Percentiles rank a stretch among this genome's conserved stretches.
These are phyloP conservation scores for Peromyscus aztecus DNA, from an alignment of 2,797 vertebrate genomes.

Conservation along the genomic window DNA sequence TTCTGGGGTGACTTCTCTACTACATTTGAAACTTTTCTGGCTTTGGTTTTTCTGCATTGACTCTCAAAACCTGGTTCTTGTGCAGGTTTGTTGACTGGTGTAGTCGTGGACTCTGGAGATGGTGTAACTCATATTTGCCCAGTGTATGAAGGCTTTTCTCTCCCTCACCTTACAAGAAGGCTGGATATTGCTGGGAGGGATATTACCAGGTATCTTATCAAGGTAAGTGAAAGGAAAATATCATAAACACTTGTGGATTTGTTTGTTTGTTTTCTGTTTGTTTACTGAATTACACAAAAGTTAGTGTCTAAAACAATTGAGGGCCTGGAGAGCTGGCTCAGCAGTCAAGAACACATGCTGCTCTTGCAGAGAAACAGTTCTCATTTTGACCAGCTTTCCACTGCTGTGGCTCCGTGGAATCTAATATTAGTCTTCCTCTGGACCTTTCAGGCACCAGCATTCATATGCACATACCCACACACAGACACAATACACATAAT, in stretches of 20 bases:
- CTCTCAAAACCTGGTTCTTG: conserved; percentile 30
- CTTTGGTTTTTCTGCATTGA: conserved; percentile 47
- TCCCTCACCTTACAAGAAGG: conserved; percentile 94
- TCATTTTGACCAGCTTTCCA: not conserved
- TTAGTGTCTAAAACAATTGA: not conserved
- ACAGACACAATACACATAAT: not conserved
- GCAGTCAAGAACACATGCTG: not conserved
- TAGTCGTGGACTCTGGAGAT: conserved; percentile 95
- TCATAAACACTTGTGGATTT: not conserved
- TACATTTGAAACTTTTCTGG: not conserved
- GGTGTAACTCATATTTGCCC: conserved; percentile 96
- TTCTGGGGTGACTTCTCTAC: not conserved
- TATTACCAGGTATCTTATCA: conserved; percentile 96
- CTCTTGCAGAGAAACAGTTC: not conserved
- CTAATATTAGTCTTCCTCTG: not conserved
- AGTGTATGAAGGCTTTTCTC: conserved; percentile 95
- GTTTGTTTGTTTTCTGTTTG: conserved; percentile 12
- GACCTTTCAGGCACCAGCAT: not conserved
- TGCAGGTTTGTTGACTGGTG: conserved; percentile 93
- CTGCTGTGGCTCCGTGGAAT: not conserved
- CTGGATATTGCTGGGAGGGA: conserved; percentile 95
- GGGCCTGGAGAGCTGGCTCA: not conserved
- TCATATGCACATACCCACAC: not conserved
- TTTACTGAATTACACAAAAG: conserved; percentile 29
- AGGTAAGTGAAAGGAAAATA: conserved; percentile 87